Evolutionary conservation across 2,113 vertebrate species (phyloP).

Genomic region (Chelonoidis abingdonii): DNA sequence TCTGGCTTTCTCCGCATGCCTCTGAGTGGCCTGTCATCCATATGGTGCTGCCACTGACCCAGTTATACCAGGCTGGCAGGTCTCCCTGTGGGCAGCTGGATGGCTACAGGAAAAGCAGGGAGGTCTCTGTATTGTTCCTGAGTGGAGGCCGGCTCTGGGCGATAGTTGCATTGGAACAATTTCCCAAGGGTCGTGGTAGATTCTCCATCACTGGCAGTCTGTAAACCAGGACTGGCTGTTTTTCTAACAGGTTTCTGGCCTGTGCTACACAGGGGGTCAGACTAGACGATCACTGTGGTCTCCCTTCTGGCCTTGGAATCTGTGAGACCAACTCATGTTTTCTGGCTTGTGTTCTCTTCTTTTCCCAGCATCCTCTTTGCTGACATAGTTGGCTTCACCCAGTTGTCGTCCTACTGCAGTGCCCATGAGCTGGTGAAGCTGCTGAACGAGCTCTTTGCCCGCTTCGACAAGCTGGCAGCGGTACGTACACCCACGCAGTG

Average conservation of each 20-base stretch:
- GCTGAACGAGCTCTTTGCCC: constrained; percentile 94
- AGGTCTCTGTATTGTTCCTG: neutral
- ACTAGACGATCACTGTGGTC: neutral
- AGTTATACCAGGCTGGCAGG: neutral
- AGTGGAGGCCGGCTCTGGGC: neutral
- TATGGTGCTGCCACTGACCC: neutral
- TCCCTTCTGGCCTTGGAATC: neutral
- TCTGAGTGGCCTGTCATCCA: neutral
- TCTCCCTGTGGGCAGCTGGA: neutral
- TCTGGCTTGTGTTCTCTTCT: neutral
- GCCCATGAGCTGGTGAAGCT: constrained; percentile 96
- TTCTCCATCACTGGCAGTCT: neutral
- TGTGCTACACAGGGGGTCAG: neutral
- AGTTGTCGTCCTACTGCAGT: constrained; percentile 92
- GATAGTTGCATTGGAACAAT: neutral
- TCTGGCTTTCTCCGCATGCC: neutral
- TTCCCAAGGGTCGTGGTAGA: neutral
- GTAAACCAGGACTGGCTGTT: neutral
- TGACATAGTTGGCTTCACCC: constrained; percentile 96
- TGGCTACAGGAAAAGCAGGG: neutral
- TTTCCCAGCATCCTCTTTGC: constrained; percentile 93
- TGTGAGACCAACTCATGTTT: neutral
- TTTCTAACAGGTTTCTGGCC: neutral
- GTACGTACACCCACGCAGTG: constrained; percentile 76
- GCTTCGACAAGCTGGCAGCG: constrained; percentile 93